Evolutionary conservation across 1,140 invertebrate genomes (phyloP), one percentile per base, ranked within the genome.

Genomic region (Drosophila azteca): DNA sequence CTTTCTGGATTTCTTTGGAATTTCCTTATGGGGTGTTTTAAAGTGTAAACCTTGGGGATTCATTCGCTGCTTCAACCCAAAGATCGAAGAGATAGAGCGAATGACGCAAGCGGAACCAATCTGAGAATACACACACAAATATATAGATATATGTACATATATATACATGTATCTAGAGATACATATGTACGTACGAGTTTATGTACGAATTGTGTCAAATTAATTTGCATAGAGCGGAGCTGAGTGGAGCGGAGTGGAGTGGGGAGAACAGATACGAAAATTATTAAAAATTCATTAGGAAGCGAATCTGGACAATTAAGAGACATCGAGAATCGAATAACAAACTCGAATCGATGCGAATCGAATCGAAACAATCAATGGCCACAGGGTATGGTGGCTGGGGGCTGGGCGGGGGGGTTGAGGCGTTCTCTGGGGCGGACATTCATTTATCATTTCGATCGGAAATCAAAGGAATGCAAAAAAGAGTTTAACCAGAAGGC

Each of bases 251-350:
- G 17, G 17, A 1, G 17, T n/a, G n/a, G n/a, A n/a, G n/a, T n/a
- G 17, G 17, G 17, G 0, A 0, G 20, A 39, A 39, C 35, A n/a
- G 61, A n/a, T 15, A 24, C 6, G 31, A 43, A 77, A 82, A 77
- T 49, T 62, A 83, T 82, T 82, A 75, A 83, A 84, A 84, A 79
- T 84, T 83, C 80, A 83, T 83, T 84, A 82, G 69, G 54, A 50
- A 48, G 64, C 75, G 57, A 59, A 64, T 83, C 66, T 58, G 83
- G 66, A 63, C 64, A 83, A 82, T 82, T 83, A 83, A 74, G 60
- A 82, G 80, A 78, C 55, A 77, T 65, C 58, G 69, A 62, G 62
- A 55, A 82, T 78, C 54, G 70, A 48, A 69, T 69, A 69, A 68
- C 53, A 64, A 69, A 69, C 68, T 69, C 64, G 64, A 69, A 57